Conservation (phyloP, 2,888 invertebrate species). For the Frankliniella fusca region DNA sequence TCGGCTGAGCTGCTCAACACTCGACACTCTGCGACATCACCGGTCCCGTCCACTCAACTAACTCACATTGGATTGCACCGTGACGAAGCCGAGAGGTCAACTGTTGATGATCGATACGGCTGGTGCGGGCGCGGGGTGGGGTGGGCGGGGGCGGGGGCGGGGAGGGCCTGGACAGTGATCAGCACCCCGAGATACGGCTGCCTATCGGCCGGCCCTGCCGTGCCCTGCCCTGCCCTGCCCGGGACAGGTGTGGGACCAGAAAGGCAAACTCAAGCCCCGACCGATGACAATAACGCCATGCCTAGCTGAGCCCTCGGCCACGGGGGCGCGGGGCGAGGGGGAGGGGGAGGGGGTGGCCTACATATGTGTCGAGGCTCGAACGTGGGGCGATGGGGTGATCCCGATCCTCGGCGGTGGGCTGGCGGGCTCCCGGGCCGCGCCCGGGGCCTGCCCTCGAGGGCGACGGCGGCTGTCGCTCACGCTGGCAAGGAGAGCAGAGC, state of each 20-base stretch:
- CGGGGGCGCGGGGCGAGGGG: background rate
- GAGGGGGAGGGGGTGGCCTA: conserved; percentile 8
- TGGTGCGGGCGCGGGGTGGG: background rate
- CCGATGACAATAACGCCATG: background rate
- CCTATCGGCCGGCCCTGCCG: background rate
- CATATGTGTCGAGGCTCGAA: background rate
- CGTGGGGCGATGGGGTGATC: background rate
- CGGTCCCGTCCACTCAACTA: too few species aligned
- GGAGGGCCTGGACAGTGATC: background rate
- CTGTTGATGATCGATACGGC: conserved; percentile 19
- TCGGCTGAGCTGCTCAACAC: too few species aligned
- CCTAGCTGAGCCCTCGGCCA: background rate
- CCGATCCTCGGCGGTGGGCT: background rate
- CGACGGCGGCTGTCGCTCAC: background rate
- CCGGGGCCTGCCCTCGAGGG: background rate
- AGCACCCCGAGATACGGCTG: too few species aligned
- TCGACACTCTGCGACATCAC: too few species aligned
- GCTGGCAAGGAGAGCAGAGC: background rate
- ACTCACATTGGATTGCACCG: background rate
- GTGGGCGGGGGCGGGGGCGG: background rate
- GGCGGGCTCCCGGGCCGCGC: background rate
- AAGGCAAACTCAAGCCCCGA: background rate
- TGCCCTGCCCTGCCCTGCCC: background rate
- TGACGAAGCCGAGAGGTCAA: background rate
- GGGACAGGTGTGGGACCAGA: background rate